phyloP scores from a whole-genome alignment of 2,888 invertebrate genomes.

The Chrysolina oricalcia region DNA sequence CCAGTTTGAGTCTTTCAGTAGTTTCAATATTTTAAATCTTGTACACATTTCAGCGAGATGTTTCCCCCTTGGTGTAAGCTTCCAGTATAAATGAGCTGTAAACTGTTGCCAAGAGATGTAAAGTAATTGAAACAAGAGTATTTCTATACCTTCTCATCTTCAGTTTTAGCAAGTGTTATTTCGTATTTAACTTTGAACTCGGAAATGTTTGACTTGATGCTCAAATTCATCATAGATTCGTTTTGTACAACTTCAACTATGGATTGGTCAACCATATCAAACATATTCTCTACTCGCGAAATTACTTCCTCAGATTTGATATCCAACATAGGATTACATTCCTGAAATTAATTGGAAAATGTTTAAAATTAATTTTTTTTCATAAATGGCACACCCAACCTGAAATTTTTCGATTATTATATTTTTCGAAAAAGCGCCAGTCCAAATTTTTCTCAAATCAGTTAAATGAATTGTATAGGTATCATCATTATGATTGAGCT shows the following conservation, averaged over 20 bases:
- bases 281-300: conserved; percentile 45
- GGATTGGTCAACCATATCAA: conserved; percentile 45
- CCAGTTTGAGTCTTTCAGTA: no score
- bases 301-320: conserved; percentile 56
- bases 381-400: conserved; percentile 49
- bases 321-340: conserved; percentile 63
- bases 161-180: conserved; percentile 50
- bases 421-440: conserved; percentile 55
- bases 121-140: no score
- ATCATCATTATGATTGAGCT: conserved; percentile 48
- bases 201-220: conserved; percentile 42
- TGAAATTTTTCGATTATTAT: conserved; percentile 60
- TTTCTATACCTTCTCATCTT: conserved; percentile 51
- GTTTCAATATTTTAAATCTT: no score
- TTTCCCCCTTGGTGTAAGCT: no score
- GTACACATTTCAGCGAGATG: no score
- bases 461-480: conserved; percentile 58
- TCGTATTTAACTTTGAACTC: conserved; percentile 55
- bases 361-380: background rate
- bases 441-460: conserved; percentile 65
- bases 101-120: no score
- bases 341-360: conserved; percentile 54
- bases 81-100: no score
- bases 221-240: conserved; percentile 46
- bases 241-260: conserved; percentile 41